phyloP scores from a whole-genome alignment of 1,140 invertebrate species.

The Chlorops oryzae region DNA sequence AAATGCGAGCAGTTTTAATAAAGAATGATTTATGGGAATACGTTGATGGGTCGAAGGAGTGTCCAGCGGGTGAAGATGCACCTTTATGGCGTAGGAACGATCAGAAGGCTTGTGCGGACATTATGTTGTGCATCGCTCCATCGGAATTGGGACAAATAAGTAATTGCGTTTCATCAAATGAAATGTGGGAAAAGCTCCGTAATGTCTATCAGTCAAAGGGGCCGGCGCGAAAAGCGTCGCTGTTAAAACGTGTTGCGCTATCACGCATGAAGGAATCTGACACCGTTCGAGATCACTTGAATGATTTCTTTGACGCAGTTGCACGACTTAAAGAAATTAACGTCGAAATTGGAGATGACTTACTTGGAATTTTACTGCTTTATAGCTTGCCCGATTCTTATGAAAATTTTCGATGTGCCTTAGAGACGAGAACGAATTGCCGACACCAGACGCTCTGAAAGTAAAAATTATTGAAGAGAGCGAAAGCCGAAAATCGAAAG shows the following conservation, averaged over 20 bases:
- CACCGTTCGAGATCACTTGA: conserved; percentile 2
- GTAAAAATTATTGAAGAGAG: no score
- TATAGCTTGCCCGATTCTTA: no score
- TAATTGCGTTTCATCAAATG: conserved; percentile 13
- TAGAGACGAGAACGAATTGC: no score
- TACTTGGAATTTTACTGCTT: no score
- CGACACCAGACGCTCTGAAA: no score
- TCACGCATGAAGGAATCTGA: not conserved
- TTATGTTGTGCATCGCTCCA: conserved; percentile 12
- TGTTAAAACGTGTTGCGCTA: conserved; percentile 8
- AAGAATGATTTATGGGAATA: conserved; percentile 20
- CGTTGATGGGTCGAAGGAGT: conserved; percentile 1
- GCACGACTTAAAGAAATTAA: not conserved
- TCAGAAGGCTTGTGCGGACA: conserved; percentile 17
- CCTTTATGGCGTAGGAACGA: conserved; percentile 3
- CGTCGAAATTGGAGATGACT: not conserved
- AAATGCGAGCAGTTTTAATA: conserved; percentile 14
- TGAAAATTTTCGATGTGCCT: no score
- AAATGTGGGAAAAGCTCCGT: conserved; percentile 17
- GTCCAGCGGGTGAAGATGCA: not conserved
- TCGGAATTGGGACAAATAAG: conserved; percentile 11
- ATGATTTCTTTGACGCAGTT: conserved; percentile 3
- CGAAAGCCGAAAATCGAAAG: no score
- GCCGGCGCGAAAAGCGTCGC: conserved; percentile 23
- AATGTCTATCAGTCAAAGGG: conserved; percentile 19